These are phyloP conservation scores for Mormyrus proboscirostris DNA, from an alignment of 2,797 vertebrate species.

Conservation along the genomic window DNA sequence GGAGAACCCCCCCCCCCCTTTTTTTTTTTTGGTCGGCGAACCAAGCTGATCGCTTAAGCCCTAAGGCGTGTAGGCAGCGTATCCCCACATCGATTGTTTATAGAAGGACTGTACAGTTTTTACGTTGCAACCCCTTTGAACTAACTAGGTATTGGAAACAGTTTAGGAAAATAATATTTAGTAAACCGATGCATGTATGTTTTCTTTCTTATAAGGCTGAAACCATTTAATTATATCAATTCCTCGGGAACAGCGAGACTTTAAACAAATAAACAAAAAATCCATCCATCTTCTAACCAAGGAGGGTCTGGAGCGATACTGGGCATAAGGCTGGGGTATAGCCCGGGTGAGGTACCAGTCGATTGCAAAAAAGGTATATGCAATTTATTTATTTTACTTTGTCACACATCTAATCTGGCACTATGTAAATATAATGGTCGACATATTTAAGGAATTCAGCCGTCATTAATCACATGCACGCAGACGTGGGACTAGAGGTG, in stretches of 20 bases:
- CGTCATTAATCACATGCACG: neutral
- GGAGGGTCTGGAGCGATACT: neutral
- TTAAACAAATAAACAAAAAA: neutral
- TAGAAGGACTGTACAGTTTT: neutral
- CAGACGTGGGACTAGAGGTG: neutral
- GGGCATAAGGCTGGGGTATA: neutral
- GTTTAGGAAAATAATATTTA: neutral
- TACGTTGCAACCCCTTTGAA: neutral
- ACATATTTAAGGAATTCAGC: neutral
- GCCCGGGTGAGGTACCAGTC: neutral
- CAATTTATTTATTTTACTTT: neutral
- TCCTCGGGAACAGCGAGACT: neutral
- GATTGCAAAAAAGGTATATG: neutral
- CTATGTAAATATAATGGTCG: neutral
- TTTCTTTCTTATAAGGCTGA: neutral
- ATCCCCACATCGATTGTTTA: neutral
- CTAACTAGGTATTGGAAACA: neutral
- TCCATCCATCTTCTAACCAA: neutral
- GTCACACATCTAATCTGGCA: neutral
- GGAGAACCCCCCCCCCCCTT: neutral
- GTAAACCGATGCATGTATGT: neutral
- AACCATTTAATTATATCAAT: neutral
- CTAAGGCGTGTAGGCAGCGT: neutral
- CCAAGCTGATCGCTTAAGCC: neutral
- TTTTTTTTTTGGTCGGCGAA: neutral